These are phyloP conservation scores for Papilio elwesi DNA, from an alignment of 2,888 invertebrate species.

Conservation along the genomic window DNA sequence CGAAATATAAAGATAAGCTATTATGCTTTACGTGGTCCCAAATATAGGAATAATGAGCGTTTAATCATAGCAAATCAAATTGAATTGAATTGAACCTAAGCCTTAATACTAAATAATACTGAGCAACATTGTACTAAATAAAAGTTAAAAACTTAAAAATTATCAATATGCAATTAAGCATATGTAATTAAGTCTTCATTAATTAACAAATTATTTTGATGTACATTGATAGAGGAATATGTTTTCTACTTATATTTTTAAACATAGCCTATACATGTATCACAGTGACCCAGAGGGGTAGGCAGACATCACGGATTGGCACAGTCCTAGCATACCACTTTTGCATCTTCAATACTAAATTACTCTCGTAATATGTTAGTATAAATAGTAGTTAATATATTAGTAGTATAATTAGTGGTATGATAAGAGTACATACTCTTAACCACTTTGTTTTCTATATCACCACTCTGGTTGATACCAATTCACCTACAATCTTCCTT, in stretches of 20 bases:
- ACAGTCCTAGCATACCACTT: no score
- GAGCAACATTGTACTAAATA: constrained; percentile 5
- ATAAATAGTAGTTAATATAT: no score
- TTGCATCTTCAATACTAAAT: no score
- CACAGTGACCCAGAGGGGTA: no score
- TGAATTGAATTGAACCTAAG: background rate
- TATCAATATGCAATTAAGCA: background rate
- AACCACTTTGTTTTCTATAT: no score
- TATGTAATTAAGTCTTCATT: background rate
- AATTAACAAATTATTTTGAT: background rate
- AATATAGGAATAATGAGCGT: background rate
- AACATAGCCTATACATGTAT: background rate
- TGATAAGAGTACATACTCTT: no score
- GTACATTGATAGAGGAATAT: background rate
- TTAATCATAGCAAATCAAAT: background rate
- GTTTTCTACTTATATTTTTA: background rate
- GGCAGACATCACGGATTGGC: no score
- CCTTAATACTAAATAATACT: constrained; percentile 2
- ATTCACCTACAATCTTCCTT: no score
- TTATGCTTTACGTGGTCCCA: background rate
- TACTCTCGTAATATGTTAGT: no score
- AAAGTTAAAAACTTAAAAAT: background rate
- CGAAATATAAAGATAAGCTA: background rate
- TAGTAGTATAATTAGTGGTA: no score
- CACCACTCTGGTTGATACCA: no score